Evolutionary conservation across 2,113 vertebrate genomes (phyloP), one percentile per base, ranked within the genome.

Genomic region (Channa argus): DNA sequence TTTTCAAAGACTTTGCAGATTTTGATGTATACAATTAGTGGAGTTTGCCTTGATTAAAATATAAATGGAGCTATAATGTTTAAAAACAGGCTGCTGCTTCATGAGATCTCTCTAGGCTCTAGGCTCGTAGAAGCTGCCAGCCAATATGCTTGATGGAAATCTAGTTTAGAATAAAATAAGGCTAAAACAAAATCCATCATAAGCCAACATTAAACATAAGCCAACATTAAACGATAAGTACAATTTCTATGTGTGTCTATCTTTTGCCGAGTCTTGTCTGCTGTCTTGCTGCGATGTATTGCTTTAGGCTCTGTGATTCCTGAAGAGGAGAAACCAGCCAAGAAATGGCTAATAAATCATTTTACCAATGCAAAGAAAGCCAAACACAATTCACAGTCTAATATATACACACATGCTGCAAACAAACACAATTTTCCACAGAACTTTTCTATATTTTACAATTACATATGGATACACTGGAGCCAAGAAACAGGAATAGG

Each of bases 301-400:
- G 58, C 73, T 78, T 64, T 2, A 5, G 55, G 62, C 58, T 62
- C 52, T 77, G 63, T 53, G 45, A 69, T 45, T 71, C 5, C 43
- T 7, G 36, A 45, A 74, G 15, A 63, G 8, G 39, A 51, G 36
- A 64, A 71, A 70, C 36, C 71, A 74, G 79, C 76, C 84, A 79
- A 76, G 36, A 78, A 50, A 54, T 5, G 1, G 6, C 68, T 61
- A 68, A 74, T 84, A 80, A 86, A 90, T 90, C 67, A 80, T 78
- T 33, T 39, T 41, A 60, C 11, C 38, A 38, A 49, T 24, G 24
- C 24, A 68, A 69, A 80, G 33, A 71, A 47, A 45, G 71, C 74
- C 56, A 49, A 59, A 56, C 34, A 7, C 58, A 71, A 47, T 59
- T 24, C 58, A 38, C 59, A 69, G 53, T 61, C 54, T 65, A 74